phyloP scores from a whole-genome alignment of 2,113 vertebrate genomes.

The Heterotilapia buettikoferi region DNA sequence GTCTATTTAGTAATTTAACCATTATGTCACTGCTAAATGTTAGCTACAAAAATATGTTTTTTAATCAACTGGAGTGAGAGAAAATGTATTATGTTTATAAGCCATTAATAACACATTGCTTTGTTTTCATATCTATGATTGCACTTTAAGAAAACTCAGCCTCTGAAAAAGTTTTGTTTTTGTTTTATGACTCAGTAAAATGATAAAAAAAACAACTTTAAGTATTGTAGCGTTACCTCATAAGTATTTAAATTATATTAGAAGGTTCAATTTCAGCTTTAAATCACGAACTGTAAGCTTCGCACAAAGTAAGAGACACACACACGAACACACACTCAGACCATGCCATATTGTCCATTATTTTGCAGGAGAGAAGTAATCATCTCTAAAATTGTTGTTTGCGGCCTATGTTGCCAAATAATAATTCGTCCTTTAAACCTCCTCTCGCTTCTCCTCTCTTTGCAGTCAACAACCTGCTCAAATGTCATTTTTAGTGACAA shows the following conservation, averaged over 20 bases:
- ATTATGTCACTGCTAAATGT: background rate
- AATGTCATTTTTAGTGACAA: background rate
- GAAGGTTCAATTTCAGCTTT: background rate
- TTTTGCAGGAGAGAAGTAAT: slow-evolving; percentile 14
- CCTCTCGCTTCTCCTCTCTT: background rate
- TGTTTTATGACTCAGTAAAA: background rate
- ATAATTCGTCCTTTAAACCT: slow-evolving; percentile 32
- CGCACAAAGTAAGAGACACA: background rate
- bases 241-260: background rate
- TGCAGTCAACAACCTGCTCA: slow-evolving; percentile 20
- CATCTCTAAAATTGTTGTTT: slow-evolving; percentile 29
- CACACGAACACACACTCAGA: background rate
- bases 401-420: slow-evolving; percentile 12
- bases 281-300: background rate
- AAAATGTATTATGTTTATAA: fast-evolving
- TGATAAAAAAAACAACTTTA: background rate
- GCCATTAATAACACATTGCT: background rate
- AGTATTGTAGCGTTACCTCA: background rate
- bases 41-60: background rate
- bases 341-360: background rate
- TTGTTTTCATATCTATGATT: background rate
- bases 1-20: background rate
- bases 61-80: background rate
- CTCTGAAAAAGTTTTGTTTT: background rate
- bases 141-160: background rate